Evolutionary conservation across 2,113 vertebrate genomes (phyloP), one percentile per base, ranked within the genome.

Genomic region (Thomomys bottae): DNA sequence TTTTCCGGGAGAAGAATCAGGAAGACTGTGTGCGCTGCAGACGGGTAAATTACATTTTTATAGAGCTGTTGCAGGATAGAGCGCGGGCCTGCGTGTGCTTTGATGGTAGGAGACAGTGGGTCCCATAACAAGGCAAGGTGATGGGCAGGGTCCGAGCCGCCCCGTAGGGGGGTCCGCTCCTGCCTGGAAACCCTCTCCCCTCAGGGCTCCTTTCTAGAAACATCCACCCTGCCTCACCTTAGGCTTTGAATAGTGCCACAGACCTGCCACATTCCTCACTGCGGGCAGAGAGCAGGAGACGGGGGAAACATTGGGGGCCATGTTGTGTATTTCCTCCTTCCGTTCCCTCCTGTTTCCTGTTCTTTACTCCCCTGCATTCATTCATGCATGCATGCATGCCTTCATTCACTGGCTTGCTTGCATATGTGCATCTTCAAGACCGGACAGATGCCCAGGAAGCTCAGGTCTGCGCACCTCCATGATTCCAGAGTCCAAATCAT

Each of bases 1-100:
- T 96, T 98, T 98, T 98, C 98, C 98, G 97, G 97, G 98, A 96
- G 97, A 97, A 97, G 98, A 97, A 98, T 97, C 97, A 98, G 98
- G 98, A 98, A 98, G 98, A 98, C 97, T 96, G 96, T 95, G 98
- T 98, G 97, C 95, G 97, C 97, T 96, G 97, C 97, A 98, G 98
- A 98, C 98, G 97, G 97, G 97, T 97, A 98, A 98, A 98, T 98
- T 98, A 98, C 97, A 95, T 92, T 97, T 98, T 98, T 98, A 98
- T 98, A 97, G 98, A 98, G 96, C 98, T 97, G 98, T 97, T 95
- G 97, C 96, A 93, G 97, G 98, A 98, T 98, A 98, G 97, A 98
- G 98, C 97, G 81, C 94, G 96, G 98, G 94, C 94, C 97, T 93
- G 94, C 96, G 95, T 97, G 97, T 96, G 97, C 98, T 98, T 98